Conservation (phyloP, 2,113 vertebrate genomes). For the Paraplagusia blochii region DNA sequence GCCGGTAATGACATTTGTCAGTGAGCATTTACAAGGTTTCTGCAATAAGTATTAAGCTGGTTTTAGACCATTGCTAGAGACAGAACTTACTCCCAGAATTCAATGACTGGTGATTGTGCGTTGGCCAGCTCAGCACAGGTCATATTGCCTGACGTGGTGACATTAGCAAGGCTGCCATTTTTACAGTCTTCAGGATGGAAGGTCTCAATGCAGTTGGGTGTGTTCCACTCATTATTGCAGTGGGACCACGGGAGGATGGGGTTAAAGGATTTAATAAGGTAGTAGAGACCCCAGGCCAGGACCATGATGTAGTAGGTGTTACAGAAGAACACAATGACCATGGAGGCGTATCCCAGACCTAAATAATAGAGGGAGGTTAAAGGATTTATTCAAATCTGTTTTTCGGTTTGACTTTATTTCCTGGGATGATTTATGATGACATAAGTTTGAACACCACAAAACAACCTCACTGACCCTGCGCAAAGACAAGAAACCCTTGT, state of each 20-base stretch:
- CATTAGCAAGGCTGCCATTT: slow-evolving; percentile 67
- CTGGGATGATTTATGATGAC: no score
- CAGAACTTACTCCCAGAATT: slow-evolving; percentile 81
- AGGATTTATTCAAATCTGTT: not conserved
- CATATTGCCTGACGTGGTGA: slow-evolving; percentile 60
- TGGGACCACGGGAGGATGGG: slow-evolving; percentile 76
- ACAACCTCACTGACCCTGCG: no score
- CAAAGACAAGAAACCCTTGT: no score
- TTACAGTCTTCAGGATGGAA: slow-evolving; percentile 69
- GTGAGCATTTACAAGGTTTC: not conserved
- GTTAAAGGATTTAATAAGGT: slow-evolving; percentile 79
- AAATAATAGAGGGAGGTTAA: not conserved
- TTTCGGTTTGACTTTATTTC: no score
- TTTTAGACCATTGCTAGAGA: not conserved
- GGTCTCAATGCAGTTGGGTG: slow-evolving; percentile 71
- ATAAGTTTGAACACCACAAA: no score
- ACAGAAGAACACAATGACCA: slow-evolving; percentile 85
- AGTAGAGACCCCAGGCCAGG: slow-evolving; percentile 83
- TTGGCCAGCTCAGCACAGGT: slow-evolving; percentile 69
- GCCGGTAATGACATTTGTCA: not conserved
- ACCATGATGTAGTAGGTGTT: slow-evolving; percentile 88
- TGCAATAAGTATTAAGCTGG: no score
- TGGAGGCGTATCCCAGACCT: slow-evolving; percentile 80
- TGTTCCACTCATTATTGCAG: slow-evolving; percentile 81
- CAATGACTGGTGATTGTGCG: slow-evolving; percentile 74